Percentiles rank a stretch among this genome's conserved stretches.
phyloP scores from a whole-genome alignment of 1,140 invertebrate species.

The Hestina assimilis region DNA sequence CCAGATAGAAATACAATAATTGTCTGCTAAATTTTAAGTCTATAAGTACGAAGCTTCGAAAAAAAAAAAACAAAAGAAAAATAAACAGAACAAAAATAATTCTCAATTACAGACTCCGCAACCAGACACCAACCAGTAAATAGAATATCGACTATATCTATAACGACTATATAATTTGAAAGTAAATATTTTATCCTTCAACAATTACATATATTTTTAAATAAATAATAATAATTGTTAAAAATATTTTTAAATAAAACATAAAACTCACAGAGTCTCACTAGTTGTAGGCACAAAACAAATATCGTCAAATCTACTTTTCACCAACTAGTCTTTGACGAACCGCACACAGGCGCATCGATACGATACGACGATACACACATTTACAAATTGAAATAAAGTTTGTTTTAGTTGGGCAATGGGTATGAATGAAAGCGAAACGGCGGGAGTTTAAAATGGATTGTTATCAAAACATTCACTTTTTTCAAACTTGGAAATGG shows the following conservation, averaged over 20 bases:
- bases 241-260: background rate
- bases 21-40: too few species aligned
- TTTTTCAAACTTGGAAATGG: slow-evolving; percentile 22
- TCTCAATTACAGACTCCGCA: too few species aligned
- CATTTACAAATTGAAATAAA: slow-evolving; percentile 75
- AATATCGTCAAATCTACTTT: background rate
- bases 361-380: slow-evolving; percentile 48
- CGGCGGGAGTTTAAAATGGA: slow-evolving; percentile 52
- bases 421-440: slow-evolving; percentile 76
- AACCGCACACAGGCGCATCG: slow-evolving; percentile 62
- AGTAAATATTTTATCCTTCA: too few species aligned
- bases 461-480: slow-evolving; percentile 57
- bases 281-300: background rate
- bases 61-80: too few species aligned
- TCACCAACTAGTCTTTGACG: slow-evolving; percentile 39
- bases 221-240: background rate
- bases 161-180: too few species aligned
- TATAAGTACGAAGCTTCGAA: too few species aligned
- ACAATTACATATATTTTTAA: too few species aligned
- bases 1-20: too few species aligned
- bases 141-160: too few species aligned
- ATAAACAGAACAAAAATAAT: too few species aligned
- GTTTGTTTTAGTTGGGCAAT: slow-evolving; percentile 75
- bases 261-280: slow-evolving; percentile 7
- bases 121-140: too few species aligned